These are phyloP conservation scores for Orthonevra nobilis DNA, from an alignment of 2,888 invertebrate genomes.

Conservation along the genomic window DNA sequence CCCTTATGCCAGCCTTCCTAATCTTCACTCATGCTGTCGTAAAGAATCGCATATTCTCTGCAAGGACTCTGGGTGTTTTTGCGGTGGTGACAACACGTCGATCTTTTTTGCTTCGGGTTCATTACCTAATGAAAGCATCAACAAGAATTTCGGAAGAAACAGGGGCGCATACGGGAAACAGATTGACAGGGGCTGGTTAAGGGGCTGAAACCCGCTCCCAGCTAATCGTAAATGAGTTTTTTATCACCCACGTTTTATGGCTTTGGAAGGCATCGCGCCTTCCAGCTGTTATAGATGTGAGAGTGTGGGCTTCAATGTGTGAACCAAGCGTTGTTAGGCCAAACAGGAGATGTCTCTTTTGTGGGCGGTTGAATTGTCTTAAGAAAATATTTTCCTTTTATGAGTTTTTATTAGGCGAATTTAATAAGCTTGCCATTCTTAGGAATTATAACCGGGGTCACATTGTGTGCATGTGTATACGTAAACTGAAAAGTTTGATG, in stretches of 20 bases:
- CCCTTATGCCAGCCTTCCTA: conserved; percentile 15
- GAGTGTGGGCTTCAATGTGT: too few relatives aligned
- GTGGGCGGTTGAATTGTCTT: conserved; percentile 51
- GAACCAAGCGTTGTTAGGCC: too few relatives aligned
- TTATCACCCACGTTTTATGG: conserved; percentile 63
- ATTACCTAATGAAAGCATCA: conserved; percentile 65
- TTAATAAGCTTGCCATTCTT: conserved; percentile 60
- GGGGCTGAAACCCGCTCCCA: conserved; percentile 41
- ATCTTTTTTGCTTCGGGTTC: conserved; percentile 41
- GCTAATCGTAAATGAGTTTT: conserved; percentile 69
- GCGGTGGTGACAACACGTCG: conserved; percentile 57
- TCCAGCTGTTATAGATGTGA: too few relatives aligned
- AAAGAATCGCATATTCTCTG: conserved; percentile 53
- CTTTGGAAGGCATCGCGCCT: conserved; percentile 55
- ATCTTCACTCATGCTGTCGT: conserved; percentile 41
- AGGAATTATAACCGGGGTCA: conserved; percentile 22
- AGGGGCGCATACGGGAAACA: conserved; percentile 8
- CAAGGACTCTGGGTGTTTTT: conserved; percentile 12
- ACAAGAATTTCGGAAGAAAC: conserved; percentile 34
- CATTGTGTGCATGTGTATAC: conserved; percentile 3
- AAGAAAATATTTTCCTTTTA: conserved; percentile 64
- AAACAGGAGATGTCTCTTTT: too few relatives aligned
- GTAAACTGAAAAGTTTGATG: too few relatives aligned
- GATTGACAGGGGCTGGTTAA: conserved; percentile 33
- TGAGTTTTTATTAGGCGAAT: conserved; percentile 63